phyloP scores from a whole-genome alignment of 2,888 invertebrate species.

The Sphecodes monilicornis region DNA sequence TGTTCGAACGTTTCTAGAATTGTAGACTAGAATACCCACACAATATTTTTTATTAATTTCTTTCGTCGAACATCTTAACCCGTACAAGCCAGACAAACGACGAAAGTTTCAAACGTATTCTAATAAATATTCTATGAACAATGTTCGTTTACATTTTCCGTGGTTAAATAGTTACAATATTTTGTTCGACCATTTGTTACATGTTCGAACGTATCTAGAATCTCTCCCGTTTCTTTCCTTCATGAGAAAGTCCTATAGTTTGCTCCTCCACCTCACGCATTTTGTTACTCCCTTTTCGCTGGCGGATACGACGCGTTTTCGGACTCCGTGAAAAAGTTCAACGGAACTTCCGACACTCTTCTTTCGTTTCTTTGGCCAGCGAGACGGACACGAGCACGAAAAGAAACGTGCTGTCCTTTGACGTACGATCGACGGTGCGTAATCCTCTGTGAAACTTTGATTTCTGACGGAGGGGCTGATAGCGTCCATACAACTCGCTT shows the following conservation, averaged over 20 bases:
- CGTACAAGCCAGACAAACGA: neutral
- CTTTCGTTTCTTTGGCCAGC: conserved; percentile 40
- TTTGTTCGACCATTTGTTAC: conserved; percentile 17
- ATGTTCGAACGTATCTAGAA: conserved; percentile 53
- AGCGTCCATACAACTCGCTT: neutral
- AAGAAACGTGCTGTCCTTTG: conserved; percentile 42
- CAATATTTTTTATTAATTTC: neutral
- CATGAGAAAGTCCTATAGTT: conserved; percentile 44
- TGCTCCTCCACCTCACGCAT: neutral
- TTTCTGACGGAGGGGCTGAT: neutral
- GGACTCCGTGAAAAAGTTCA: conserved; percentile 50
- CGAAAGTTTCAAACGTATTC: neutral
- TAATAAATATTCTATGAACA: neutral
- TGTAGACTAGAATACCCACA: too few relatives aligned
- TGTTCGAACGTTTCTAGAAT: too few relatives aligned
- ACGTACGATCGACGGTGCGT: conserved; percentile 48
- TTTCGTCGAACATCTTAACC: neutral
- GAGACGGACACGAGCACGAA: conserved; percentile 22
- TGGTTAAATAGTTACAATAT: neutral
- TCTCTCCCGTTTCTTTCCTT: conserved; percentile 39
- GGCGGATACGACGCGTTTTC: conserved; percentile 51
- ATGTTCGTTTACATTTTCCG: neutral
- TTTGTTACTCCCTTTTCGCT: conserved; percentile 35
- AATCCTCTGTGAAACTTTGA: conserved; percentile 44
- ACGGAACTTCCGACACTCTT: conserved; percentile 46